phyloP scores from a whole-genome alignment of 2,888 invertebrate genomes.

The Panopea generosa region DNA sequence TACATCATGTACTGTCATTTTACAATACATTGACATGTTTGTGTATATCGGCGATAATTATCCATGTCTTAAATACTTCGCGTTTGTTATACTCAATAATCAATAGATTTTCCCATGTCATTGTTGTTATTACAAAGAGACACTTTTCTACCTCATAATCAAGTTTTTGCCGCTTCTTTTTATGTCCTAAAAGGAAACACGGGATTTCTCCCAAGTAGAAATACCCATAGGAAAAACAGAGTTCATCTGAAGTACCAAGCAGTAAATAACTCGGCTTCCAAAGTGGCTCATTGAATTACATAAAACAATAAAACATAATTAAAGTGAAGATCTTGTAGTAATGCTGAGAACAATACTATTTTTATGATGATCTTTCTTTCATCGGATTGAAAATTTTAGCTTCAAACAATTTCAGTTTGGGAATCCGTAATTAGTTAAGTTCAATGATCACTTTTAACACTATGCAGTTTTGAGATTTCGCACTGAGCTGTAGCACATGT shows the following conservation, averaged over 20 bases:
- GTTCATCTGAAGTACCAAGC: too few relatives aligned
- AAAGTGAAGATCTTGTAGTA: too few relatives aligned
- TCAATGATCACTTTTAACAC: slow-evolving; percentile 53
- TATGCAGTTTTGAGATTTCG: slow-evolving; percentile 51
- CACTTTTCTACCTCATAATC: slow-evolving; percentile 38
- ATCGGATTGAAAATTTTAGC: too few relatives aligned
- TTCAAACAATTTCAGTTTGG: neutral
- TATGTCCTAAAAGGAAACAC: neutral
- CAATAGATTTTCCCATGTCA: slow-evolving; percentile 10
- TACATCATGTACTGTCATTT: neutral
- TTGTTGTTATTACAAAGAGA: slow-evolving; percentile 33
- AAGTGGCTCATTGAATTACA: too few relatives aligned
- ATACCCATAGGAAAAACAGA: slow-evolving; percentile 2
- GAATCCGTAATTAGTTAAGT: neutral
- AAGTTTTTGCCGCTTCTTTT: slow-evolving; percentile 23
- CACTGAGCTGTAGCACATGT: slow-evolving; percentile 41
- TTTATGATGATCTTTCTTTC: too few relatives aligned
- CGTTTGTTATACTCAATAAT: slow-evolving; percentile 6
- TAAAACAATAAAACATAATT: too few relatives aligned
- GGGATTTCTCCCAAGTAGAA: neutral
- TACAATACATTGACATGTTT: neutral
- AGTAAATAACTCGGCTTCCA: too few relatives aligned
- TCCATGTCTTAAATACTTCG: neutral
- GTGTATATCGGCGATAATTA: neutral
- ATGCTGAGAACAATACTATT: too few relatives aligned